Conservation (phyloP, 2,888 invertebrate genomes). For the Gortyna flavago region DNA sequence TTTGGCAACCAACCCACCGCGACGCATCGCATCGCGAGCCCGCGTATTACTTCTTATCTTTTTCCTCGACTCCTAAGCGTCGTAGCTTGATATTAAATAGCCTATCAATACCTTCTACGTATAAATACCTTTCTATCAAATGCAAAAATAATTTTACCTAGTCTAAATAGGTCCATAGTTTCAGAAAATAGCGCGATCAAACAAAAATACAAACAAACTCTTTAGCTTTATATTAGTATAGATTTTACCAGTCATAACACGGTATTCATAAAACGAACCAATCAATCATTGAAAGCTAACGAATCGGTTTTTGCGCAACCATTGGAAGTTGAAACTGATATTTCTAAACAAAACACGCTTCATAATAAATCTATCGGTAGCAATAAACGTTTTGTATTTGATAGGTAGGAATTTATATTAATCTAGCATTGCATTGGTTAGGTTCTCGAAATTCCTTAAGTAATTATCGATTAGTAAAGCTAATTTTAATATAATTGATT, state of each 20-base stretch:
- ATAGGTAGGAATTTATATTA: slow-evolving; percentile 14
- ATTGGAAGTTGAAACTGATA: background rate
- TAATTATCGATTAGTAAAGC: slow-evolving; percentile 30
- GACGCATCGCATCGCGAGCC: background rate
- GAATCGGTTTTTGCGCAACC: slow-evolving; percentile 14
- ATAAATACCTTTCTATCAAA: background rate
- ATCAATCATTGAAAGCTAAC: slow-evolving; percentile 13
- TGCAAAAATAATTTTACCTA: background rate
- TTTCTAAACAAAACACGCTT: slow-evolving; percentile 7
- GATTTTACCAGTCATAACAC: background rate
- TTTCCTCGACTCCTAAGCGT: background rate
- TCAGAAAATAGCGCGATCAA: too few species aligned
- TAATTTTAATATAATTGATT: slow-evolving; percentile 44
- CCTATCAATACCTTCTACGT: background rate
- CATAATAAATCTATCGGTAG: slow-evolving; percentile 23
- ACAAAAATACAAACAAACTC: background rate
- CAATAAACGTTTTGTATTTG: slow-evolving; percentile 20
- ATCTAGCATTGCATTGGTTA: slow-evolving; percentile 11
- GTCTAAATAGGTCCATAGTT: background rate
- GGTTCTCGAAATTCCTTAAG: slow-evolving; percentile 41
- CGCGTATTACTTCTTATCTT: background rate
- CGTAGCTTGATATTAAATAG: background rate
- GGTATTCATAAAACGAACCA: slow-evolving; percentile 12
- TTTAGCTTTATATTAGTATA: background rate
- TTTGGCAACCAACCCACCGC: background rate